Percentiles rank a stretch among this genome's conserved stretches.
phyloP scores from a whole-genome alignment of 2,113 vertebrate species.

The Corythoichthys haematopterus region DNA sequence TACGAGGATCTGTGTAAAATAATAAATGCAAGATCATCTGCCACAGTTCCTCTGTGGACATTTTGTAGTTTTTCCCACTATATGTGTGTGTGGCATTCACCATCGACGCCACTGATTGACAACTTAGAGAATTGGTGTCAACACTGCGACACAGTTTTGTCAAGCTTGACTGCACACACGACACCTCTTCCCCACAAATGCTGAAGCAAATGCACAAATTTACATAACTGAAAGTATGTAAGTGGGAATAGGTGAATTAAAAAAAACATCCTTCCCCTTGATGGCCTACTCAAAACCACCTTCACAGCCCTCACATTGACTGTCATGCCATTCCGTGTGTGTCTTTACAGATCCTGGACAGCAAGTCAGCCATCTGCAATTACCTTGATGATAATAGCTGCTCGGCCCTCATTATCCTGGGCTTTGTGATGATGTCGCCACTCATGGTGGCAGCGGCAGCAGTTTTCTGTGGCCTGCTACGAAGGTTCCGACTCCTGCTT shows the following conservation, averaged over 20 bases:
- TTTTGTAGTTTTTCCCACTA: background rate
- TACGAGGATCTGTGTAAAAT: background rate
- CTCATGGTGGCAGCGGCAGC: constrained; percentile 87
- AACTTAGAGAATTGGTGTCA: constrained; percentile 41
- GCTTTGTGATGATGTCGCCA: constrained; percentile 91
- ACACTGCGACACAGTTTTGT: constrained; percentile 29
- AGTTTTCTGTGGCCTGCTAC: constrained; percentile 78
- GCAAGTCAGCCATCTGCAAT: constrained; percentile 76
- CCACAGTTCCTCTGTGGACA: background rate
- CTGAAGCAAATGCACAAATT: constrained; percentile 3
- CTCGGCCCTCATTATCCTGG: constrained; percentile 88
- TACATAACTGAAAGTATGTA: background rate
- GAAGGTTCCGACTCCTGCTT: constrained; percentile 76
- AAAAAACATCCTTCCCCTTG: background rate
- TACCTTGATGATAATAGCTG: constrained; percentile 90
- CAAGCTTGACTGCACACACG: constrained; percentile 14
- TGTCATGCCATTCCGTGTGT: background rate
- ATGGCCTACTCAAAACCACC: background rate
- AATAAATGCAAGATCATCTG: background rate
- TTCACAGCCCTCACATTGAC: constrained; percentile 7
- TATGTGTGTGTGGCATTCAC: background rate
- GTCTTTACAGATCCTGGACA: constrained; percentile 75
- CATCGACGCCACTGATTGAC: constrained; percentile 31
- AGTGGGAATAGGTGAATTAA: background rate
- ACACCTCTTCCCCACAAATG: constrained; percentile 6